These are phyloP conservation scores for Plestiodon gilberti DNA, from an alignment of 2,113 vertebrate species.

Conservation along the genomic window DNA sequence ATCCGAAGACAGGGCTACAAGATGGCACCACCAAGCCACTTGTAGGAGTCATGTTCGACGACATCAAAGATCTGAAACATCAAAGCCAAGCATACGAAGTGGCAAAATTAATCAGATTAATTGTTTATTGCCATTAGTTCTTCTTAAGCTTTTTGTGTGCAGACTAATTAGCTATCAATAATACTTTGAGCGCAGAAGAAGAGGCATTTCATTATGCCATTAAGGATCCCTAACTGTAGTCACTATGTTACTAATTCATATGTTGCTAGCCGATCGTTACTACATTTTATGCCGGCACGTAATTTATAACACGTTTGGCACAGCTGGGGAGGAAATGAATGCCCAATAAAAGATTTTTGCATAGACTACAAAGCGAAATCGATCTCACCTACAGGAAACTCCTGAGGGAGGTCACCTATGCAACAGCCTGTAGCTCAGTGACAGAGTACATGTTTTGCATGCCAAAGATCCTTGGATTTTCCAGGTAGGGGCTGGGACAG, in stretches of 20 bases:
- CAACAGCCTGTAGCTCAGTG: neutral
- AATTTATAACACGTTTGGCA: slow-evolving; percentile 42
- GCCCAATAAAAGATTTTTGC: slow-evolving; percentile 1
- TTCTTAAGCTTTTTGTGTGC: slow-evolving; percentile 50
- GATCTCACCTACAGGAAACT: slow-evolving; percentile 34
- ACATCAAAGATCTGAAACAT: slow-evolving; percentile 51
- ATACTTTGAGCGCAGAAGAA: slow-evolving; percentile 63
- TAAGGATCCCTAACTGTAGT: slow-evolving; percentile 70
- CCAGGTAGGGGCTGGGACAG: too few species aligned
- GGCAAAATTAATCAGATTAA: slow-evolving; percentile 64
- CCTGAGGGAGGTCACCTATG: slow-evolving; percentile 45
- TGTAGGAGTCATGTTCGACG: slow-evolving; percentile 23
- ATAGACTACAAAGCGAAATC: slow-evolving; percentile 34
- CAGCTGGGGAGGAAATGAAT: neutral
- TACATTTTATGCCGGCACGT: slow-evolving; percentile 43
- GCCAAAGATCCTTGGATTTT: neutral
- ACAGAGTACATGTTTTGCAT: neutral
- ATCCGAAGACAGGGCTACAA: neutral
- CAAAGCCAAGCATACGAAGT: slow-evolving; percentile 43
- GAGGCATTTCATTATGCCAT: slow-evolving; percentile 70
- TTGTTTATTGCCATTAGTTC: slow-evolving; percentile 65
- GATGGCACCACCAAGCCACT: slow-evolving; percentile 33
- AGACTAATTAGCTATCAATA: slow-evolving; percentile 69
- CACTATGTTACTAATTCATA: slow-evolving; percentile 67
- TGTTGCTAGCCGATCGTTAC: slow-evolving; percentile 56